These are phyloP conservation scores for Okamejei kenojei DNA, from an alignment of 2,797 vertebrate genomes.

Conservation along the genomic window DNA sequence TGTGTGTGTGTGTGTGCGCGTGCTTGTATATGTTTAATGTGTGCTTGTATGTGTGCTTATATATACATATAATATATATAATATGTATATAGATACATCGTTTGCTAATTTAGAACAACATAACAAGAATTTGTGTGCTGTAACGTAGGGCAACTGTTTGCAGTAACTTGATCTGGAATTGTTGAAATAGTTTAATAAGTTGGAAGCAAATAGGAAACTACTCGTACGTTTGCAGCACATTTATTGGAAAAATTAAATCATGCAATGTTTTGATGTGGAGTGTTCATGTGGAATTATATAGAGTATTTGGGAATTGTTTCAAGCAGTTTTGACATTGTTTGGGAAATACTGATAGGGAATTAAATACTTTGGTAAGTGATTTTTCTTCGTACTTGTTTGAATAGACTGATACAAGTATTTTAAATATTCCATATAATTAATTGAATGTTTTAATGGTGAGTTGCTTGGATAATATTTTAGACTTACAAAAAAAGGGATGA, in stretches of 20 bases:
- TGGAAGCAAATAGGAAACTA: background rate
- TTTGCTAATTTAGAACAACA: background rate
- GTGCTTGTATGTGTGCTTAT: no score
- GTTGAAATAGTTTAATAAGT: slow-evolving; percentile 23
- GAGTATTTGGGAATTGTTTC: background rate
- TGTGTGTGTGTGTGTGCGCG: no score
- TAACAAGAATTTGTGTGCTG: background rate
- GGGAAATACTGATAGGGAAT: background rate
- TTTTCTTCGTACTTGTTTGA: background rate
- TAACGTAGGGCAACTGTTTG: background rate
- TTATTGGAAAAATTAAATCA: background rate
- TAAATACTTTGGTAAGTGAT: background rate
- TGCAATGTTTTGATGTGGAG: background rate
- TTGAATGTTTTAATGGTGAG: background rate
- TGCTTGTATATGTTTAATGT: no score
- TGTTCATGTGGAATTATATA: slow-evolving; percentile 5
- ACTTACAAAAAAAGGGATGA: background rate
- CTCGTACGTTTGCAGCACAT: background rate
- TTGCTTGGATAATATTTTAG: background rate
- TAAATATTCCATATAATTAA: background rate
- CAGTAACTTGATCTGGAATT: background rate
- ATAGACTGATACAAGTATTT: background rate
- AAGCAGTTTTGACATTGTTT: background rate
- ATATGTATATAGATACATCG: background rate
- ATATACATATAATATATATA: background rate